Percentiles rank a stretch among this genome's conserved stretches.
These are phyloP conservation scores for Oenanthe oenanthe DNA, from an alignment of 2,113 vertebrate genomes.

Conservation along the genomic window DNA sequence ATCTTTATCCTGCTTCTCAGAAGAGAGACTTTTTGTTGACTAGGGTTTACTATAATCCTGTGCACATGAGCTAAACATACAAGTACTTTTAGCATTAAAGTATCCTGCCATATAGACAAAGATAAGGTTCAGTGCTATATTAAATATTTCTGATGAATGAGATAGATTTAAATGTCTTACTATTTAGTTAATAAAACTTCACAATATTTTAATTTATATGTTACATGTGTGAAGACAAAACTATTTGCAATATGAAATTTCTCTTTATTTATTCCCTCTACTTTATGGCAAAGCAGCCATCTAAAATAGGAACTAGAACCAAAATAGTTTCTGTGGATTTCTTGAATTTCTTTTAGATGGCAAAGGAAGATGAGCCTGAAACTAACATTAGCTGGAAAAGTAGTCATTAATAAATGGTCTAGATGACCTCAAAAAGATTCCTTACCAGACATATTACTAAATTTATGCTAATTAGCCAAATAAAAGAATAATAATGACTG, in stretches of 20 bases:
- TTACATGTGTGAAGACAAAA: not conserved
- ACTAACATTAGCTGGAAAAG: not conserved
- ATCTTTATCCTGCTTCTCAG: not conserved
- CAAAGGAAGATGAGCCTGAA: not conserved
- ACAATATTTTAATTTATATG: not conserved
- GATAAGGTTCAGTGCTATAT: not conserved
- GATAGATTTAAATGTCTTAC: not conserved
- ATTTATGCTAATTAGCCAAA: not conserved
- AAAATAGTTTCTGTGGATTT: not conserved
- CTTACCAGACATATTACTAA: not conserved
- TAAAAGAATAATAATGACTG: not conserved
- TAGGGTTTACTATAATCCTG: not conserved
- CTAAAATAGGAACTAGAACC: not conserved
- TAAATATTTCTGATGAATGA: not conserved
- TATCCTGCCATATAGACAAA: not conserved
- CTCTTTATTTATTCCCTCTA: not conserved
- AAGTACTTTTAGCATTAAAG: not conserved
- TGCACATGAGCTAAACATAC: not conserved
- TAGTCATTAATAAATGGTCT: not conserved
- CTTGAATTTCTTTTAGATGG: not conserved
- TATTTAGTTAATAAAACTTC: not conserved
- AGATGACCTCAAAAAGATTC: not conserved
- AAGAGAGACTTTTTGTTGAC: not conserved
- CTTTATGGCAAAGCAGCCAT: not conserved
- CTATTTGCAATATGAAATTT: fast-evolving